phyloP scores from a whole-genome alignment of 2,113 vertebrate genomes.

The Eupsittula cactorum region DNA sequence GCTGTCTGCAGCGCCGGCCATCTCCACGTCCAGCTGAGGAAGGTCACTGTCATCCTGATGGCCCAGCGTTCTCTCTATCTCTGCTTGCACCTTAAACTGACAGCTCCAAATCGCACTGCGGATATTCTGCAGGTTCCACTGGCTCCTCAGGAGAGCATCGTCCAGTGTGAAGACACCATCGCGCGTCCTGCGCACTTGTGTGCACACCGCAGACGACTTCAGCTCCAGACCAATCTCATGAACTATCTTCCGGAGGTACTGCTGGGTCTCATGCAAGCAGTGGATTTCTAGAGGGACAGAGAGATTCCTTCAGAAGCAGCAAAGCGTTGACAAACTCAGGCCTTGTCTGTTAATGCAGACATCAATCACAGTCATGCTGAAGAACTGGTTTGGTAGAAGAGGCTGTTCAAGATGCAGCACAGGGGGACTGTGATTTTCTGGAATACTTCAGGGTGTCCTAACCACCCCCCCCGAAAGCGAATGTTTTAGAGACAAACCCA shows the following conservation, averaged over 20 bases:
- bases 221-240: conserved; percentile 93
- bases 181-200: conserved; percentile 81
- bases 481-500: background rate
- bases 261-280: conserved; percentile 91
- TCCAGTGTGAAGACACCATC: conserved; percentile 85
- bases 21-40: background rate
- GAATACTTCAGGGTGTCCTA: background rate
- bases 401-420: background rate
- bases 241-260: conserved; percentile 86
- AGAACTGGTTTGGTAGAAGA: background rate
- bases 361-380: fast-evolving
- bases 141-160: conserved; percentile 80
- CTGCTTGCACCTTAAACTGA: conserved; percentile 43
- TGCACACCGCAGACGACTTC: conserved; percentile 85
- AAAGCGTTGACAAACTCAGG: background rate
- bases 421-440: background rate
- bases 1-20: background rate
- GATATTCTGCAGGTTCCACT: conserved; percentile 82
- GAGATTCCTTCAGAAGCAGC: background rate
- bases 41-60: background rate
- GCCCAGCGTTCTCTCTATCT: conserved; percentile 53
- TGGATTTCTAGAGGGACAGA: conserved; percentile 82
- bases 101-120: conserved; percentile 66
- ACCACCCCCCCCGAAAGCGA: background rate
- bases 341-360: background rate